phyloP scores from a whole-genome alignment of 2,797 vertebrate genomes.

The Enteromius treurensis region DNA sequence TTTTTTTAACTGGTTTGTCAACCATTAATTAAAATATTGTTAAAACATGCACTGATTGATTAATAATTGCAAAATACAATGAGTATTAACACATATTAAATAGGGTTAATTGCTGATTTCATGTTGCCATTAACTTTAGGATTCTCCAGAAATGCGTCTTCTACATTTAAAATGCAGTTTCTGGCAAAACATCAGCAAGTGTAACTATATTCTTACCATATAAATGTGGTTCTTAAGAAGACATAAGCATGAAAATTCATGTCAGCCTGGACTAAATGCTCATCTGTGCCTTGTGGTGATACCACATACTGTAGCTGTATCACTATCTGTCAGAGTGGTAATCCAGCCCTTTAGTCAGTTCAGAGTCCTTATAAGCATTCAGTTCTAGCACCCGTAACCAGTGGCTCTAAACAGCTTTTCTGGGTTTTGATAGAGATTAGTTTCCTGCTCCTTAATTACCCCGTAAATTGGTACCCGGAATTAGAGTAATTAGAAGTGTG shows the following conservation, averaged over 20 bases:
- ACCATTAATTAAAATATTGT: background rate
- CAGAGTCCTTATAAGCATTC: conserved; percentile 44
- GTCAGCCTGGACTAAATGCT: background rate
- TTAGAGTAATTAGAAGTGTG: conserved; percentile 71
- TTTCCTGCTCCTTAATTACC: conserved; percentile 63
- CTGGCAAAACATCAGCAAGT: background rate
- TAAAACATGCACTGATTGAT: background rate
- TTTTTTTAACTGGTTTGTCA: background rate
- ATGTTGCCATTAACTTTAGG: background rate
- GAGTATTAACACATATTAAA: background rate
- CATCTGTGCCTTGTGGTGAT: conserved; percentile 16
- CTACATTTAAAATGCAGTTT: background rate
- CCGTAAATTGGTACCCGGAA: conserved; percentile 67
- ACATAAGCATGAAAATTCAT: background rate
- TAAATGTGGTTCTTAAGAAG: background rate
- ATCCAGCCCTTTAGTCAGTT: conserved; percentile 25
- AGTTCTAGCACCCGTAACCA: conserved; percentile 45
- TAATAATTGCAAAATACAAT: background rate
- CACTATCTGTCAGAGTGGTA: conserved; percentile 28
- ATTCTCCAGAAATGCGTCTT: background rate
- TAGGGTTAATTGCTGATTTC: background rate
- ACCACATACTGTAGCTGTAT: conserved; percentile 7
- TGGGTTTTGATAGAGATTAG: conserved; percentile 64
- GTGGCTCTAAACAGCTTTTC: conserved; percentile 52
- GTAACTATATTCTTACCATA: background rate